Evolutionary conservation across 2,797 vertebrate genomes (phyloP), one percentile per base, ranked within the genome.

Genomic region (Crocodylus rhombifer): DNA sequence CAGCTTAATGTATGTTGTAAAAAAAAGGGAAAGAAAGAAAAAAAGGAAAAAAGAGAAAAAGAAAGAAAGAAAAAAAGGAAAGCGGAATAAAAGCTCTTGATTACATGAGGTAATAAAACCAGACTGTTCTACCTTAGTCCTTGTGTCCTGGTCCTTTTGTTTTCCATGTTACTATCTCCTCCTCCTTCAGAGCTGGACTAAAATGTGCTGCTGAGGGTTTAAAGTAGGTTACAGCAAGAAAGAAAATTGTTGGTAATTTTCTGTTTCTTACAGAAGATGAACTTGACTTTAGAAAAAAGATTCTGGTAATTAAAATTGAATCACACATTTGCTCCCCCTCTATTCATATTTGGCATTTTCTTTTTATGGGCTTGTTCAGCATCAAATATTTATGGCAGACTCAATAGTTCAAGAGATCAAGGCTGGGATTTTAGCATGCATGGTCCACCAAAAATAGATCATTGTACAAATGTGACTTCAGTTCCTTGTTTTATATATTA

Each of bases 1-100:
- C 98, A 97, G 98, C 97, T 99, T 99, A 99, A 98, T 99, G 98
- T 99, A 98, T 97, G 98, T 99, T 99, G 98, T 99, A 98, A 98
- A 98, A 97, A 97, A 97, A 94, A 97, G 96, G 97, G 94, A 58
- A 82, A 84, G 14, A 60, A 17, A 77, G 3, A 26, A 82, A 84
- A 76, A 84, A 86, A 88, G 81, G 77, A 42, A 86, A 85, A 83
- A 80, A 51, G 51, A 17, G 87, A 80, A 60, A 67, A 18, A 80
- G 62, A 67, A 18, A 21, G 78, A 82, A 87, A 85, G 33, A 69
- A 4, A 30, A 30, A 91, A 88, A 93, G 80, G 77, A 89, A 18
- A 86, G 76, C 60, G 80, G 96, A 97, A 94, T 95, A 97, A 97
- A 97, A 95, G 87, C 84, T 98, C 97, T 97, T 97, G 97, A 97